Percentiles rank a stretch among this genome's conserved stretches.
Conservation (phyloP, 2,113 vertebrate genomes). For the Vombatus ursinus region DNA sequence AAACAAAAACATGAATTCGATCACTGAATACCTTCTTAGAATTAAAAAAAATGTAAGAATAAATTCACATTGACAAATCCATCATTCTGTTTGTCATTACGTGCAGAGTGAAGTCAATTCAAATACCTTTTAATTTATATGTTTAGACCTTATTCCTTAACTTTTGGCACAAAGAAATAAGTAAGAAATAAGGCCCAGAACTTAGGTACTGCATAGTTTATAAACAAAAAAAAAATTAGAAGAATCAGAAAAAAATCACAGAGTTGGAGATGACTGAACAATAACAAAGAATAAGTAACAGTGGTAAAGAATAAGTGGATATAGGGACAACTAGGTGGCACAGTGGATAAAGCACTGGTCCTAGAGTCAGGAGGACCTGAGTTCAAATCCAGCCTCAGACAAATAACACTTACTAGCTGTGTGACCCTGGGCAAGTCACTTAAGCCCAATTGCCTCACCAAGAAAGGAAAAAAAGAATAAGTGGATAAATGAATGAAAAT, state of each 20-base stretch:
- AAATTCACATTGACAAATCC: background rate
- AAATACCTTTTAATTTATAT: background rate
- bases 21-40: background rate
- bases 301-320: background rate
- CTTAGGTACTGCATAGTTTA: background rate
- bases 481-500: background rate
- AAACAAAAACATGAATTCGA: background rate
- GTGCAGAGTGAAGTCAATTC: background rate
- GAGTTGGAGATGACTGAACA: background rate
- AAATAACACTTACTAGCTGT: too few relatives aligned
- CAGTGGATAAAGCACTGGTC: too few relatives aligned
- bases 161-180: background rate
- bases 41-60: slow-evolving; percentile 11
- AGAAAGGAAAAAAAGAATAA: background rate
- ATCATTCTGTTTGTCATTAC: slow-evolving; percentile 2
- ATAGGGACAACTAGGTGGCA: too few relatives aligned
- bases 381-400: too few relatives aligned
- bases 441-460: too few relatives aligned
- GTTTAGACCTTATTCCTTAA: background rate
- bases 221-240: background rate
- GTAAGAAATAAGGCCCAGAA: background rate
- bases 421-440: too few relatives aligned
- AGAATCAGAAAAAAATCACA: background rate
- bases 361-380: too few relatives aligned
- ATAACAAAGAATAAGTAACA: background rate